Conservation (phyloP, 1,140 invertebrate species). For the Bombus confusus region DNA sequence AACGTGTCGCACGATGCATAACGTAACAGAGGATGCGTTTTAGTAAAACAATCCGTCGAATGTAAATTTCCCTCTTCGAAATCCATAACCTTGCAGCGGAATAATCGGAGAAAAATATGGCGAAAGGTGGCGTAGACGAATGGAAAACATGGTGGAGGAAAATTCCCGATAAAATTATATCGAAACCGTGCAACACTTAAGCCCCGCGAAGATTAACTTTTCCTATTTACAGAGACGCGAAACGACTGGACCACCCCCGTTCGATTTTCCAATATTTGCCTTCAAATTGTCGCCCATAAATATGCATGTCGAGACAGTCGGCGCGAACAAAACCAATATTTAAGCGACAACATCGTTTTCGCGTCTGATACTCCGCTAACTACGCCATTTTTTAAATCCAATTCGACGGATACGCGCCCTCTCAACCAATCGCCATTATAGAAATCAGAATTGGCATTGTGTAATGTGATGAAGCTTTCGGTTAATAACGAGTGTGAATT, state of each 20-base stretch:
- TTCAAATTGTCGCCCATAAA: conserved; percentile 41
- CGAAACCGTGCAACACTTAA: conserved; percentile 9
- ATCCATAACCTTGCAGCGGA: background rate
- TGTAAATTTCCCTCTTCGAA: background rate
- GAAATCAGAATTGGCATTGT: too few species aligned
- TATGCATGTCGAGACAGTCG: conserved; percentile 40
- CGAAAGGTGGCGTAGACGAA: background rate
- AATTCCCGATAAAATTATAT: conserved; percentile 9
- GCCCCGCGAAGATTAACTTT: conserved; percentile 18
- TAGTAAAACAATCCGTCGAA: conserved; percentile 3
- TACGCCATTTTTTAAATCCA: conserved; percentile 11
- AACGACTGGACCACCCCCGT: background rate
- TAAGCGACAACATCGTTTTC: conserved; percentile 36
- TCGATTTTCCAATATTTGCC: conserved; percentile 39
- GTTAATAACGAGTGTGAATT: background rate
- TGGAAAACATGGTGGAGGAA: background rate
- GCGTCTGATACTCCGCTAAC: conserved; percentile 31
- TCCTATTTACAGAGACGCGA: conserved; percentile 36
- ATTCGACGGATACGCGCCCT: background rate
- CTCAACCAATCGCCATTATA: background rate
- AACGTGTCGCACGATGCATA: background rate
- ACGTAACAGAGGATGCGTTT: background rate
- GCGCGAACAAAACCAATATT: conserved; percentile 36
- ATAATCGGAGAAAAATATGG: background rate
- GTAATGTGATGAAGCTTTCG: background rate